These are phyloP conservation scores for Idaea aversata DNA, from an alignment of 2,888 invertebrate species.

Conservation along the genomic window DNA sequence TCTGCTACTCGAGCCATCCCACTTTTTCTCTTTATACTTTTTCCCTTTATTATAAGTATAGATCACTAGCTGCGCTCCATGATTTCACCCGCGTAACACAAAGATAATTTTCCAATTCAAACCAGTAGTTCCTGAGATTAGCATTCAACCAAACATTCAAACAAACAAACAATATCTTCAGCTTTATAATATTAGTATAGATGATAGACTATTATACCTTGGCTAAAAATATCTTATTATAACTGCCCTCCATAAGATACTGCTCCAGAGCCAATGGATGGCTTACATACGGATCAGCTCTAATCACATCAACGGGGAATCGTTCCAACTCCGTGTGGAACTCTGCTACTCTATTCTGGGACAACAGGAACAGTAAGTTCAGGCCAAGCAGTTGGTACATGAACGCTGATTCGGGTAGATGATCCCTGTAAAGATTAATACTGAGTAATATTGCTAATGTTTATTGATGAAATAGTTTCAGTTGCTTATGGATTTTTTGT, in stretches of 20 bases:
- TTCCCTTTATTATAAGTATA: no score
- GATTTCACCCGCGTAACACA: no score
- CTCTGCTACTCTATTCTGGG: constrained; percentile 98
- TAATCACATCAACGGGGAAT: constrained; percentile 93
- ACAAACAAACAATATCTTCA: no score
- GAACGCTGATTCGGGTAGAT: constrained; percentile 93
- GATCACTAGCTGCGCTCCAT: no score
- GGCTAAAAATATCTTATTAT: constrained; percentile 97
- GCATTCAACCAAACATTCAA: no score
- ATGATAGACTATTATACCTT: constrained; percentile 72
- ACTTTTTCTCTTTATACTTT: no score
- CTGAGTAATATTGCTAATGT: background rate
- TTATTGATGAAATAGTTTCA: no score
- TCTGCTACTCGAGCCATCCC: no score
- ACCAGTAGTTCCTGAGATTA: no score
- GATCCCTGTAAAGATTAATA: constrained; percentile 58
- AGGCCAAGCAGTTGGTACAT: constrained; percentile 97
- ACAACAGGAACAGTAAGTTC: constrained; percentile 94
- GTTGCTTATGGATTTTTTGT: no score
- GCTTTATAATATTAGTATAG: no score
- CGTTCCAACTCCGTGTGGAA: constrained; percentile 99
- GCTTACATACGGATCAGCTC: constrained; percentile 95
- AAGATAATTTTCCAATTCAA: no score
- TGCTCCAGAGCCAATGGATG: constrained; percentile 98
- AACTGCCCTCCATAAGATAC: constrained; percentile 99